These are phyloP conservation scores for Dendroctonus valens DNA, from an alignment of 1,140 invertebrate species.

Conservation along the genomic window DNA sequence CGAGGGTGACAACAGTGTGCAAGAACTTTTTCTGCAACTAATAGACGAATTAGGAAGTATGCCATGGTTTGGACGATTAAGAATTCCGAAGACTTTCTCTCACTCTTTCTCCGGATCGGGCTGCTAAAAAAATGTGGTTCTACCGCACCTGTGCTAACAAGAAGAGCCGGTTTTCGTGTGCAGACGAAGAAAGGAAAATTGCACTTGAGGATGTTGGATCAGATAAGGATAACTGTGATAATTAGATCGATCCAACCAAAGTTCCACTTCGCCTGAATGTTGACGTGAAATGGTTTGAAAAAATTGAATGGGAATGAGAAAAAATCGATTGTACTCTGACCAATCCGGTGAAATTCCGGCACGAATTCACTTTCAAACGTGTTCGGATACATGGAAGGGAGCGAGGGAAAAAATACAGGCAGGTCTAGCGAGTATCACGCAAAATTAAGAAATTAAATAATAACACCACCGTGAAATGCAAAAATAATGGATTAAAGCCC, in stretches of 20 bases:
- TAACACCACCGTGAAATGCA: not conserved
- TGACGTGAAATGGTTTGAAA: too few relatives aligned
- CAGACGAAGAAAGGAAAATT: constrained; percentile 24
- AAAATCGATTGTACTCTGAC: too few relatives aligned
- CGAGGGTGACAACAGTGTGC: too few relatives aligned
- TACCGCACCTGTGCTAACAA: constrained; percentile 25
- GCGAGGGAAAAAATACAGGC: too few relatives aligned
- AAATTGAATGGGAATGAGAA: too few relatives aligned
- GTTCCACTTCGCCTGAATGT: too few relatives aligned
- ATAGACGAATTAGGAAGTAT: constrained; percentile 12
- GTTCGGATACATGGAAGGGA: too few relatives aligned
- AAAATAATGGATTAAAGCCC: not conserved
- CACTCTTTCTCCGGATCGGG: constrained; percentile 10
- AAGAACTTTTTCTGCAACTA: too few relatives aligned
- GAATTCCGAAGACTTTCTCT: constrained; percentile 25
- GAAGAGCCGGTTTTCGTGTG: constrained; percentile 15
- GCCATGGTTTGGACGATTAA: constrained; percentile 16
- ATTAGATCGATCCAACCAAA: too few relatives aligned
- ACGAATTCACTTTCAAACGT: too few relatives aligned
- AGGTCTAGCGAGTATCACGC: not conserved
- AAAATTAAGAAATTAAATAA: not conserved
- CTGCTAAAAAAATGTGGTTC: constrained; percentile 14
- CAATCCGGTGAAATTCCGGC: too few relatives aligned
- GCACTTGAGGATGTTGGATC: not conserved
- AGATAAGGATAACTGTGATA: too few relatives aligned